Percentiles rank a stretch among this genome's conserved stretches.
phyloP scores from a whole-genome alignment of 2,113 vertebrate species.

The Globicephala melas region DNA sequence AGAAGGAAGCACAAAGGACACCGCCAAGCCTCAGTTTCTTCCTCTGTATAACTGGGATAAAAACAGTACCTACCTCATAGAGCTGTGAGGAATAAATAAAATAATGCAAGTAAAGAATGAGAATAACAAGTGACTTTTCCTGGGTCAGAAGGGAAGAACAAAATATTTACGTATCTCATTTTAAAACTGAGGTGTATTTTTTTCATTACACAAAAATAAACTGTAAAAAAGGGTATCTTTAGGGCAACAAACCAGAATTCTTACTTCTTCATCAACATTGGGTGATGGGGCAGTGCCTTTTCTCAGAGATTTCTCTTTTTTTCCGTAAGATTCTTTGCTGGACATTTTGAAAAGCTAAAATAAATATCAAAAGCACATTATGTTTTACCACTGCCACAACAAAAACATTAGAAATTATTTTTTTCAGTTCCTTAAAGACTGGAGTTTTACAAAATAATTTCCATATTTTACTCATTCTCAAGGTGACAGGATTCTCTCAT shows the following conservation, averaged over 20 bases:
- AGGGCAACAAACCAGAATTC: constrained; percentile 44
- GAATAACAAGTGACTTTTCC: background rate
- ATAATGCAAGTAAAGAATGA: background rate
- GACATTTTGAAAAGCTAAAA: constrained; percentile 80
- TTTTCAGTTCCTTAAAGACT: background rate
- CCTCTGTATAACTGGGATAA: background rate
- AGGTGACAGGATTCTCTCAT: background rate
- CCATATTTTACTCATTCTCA: background rate
- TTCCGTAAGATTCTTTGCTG: constrained; percentile 77
- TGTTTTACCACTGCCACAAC: background rate
- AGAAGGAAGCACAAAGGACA: background rate
- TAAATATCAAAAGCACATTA: constrained; percentile 16
- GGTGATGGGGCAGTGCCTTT: constrained; percentile 62
- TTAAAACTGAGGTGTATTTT: background rate
- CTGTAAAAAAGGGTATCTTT: background rate
- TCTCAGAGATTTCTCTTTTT: constrained; percentile 64
- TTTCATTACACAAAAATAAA: background rate
- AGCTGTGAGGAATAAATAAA: constrained; percentile 21
- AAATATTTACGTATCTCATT: background rate
- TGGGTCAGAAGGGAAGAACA: background rate
- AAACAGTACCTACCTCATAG: background rate
- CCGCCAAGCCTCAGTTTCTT: background rate
- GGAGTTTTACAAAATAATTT: constrained; percentile 26
- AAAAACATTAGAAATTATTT: constrained; percentile 27
- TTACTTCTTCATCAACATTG: constrained; percentile 77